Base-by-base conservation (phyloP, 2,113 vertebrate species). In the Ranitomeya imitator region DNA sequence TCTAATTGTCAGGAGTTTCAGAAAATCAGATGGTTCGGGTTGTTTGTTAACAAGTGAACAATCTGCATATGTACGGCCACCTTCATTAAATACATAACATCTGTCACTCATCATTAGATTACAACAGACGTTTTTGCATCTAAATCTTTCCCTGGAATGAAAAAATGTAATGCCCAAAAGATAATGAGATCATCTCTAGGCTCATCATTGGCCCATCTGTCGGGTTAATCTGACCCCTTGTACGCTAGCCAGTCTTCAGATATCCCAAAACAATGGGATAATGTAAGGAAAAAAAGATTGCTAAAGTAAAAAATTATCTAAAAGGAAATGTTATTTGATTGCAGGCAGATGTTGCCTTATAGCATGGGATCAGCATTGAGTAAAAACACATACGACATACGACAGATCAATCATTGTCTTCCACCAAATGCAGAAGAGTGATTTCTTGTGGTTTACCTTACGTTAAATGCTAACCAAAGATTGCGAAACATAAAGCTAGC, bases 401-500 rank as follows among this genome's bases (percentile, higher is more conserved):
- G 11, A 81, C 14, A 45, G 11, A 59, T 26, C 54, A 74, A 74
- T 74, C 78, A 55, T 59, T 10, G 57, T 63, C 59, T 65, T 37
- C 8, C 10, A 74, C 63, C n/a, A 74, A 19, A 2, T 0, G 1
- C 67, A 89, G 86, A 89, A 76, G 23, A 89, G 31, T 74, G 85
- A 5, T 78, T 87, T 92, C 89, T 90, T 83, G 80, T 83, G 80
- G 80, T 67, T 87, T 90, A 88, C 89, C 90, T 88, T 89, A 91
- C 90, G 92, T 91, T 92, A 91, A 78, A 90, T 89, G 90, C 89
- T 87, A 91, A 85, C 88, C 84, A 15, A 0, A 0, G 0, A 90
- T 93, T 93, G 93, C 54, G 81, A 92, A 90, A 94, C 0, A 10
- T 91, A 91, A 94, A 92, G 18, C 77, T 86, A 91, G 91, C 71